Percentiles rank a stretch among this genome's conserved stretches.
These are phyloP conservation scores for Drosophila cognata DNA, from an alignment of 2,888 invertebrate genomes.

Conservation along the genomic window DNA sequence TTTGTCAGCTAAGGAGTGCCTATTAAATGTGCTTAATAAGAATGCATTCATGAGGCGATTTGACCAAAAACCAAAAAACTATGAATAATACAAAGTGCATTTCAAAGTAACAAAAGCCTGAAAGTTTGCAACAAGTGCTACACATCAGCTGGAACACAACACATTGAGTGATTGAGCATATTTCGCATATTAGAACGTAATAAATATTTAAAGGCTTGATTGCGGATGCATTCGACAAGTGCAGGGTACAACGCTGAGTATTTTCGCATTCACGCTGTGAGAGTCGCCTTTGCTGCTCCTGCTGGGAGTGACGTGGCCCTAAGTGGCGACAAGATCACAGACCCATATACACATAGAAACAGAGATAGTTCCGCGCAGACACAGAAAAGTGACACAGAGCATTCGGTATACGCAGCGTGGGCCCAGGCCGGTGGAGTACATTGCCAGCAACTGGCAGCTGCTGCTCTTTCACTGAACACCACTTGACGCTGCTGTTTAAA, in stretches of 20 bases:
- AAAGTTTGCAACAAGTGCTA: background rate
- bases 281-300: constrained; percentile 1
- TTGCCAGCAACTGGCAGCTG: constrained; percentile 20
- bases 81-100: constrained; percentile 5
- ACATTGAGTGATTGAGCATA: background rate
- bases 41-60: constrained; percentile 19
- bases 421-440: constrained; percentile 15
- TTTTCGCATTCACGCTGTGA: constrained; percentile 8
- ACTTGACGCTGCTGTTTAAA: constrained; percentile 61
- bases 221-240: constrained; percentile 1
- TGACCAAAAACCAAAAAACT: background rate
- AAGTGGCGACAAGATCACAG: constrained; percentile 58
- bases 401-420: constrained; percentile 59
- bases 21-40: constrained; percentile 12
- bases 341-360: background rate
- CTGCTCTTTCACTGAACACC: constrained; percentile 56
- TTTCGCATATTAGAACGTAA: background rate
- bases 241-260: background rate
- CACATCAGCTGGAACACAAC: background rate
- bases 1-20: constrained; percentile 12
- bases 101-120: too few relatives aligned
- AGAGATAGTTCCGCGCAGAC: constrained; percentile 1
- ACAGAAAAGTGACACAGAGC: constrained; percentile 20
- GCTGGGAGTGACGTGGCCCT: constrained; percentile 47
- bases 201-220: background rate